Evolutionary conservation across 2,797 vertebrate species (phyloP).

Genomic region (Danio jaintianensis): DNA sequence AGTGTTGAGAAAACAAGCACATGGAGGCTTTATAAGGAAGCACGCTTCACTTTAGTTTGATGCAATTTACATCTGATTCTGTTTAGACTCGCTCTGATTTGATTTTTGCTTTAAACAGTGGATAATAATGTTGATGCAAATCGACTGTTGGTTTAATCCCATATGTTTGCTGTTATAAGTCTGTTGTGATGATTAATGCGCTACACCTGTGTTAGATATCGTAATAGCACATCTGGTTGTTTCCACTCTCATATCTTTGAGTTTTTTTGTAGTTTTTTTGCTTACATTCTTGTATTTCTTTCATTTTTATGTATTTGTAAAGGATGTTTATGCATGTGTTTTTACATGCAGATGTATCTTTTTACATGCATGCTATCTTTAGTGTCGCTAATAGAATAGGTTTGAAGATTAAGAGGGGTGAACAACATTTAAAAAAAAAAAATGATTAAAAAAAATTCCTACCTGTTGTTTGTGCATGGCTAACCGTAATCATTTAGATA

Average conservation of each 20-base stretch:
- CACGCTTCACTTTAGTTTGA: background rate
- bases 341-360: background rate
- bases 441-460: too few species aligned
- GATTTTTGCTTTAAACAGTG: background rate
- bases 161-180: background rate
- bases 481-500: background rate
- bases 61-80: background rate
- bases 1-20: constrained; percentile 30
- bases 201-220: background rate
- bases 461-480: background rate
- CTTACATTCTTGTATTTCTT: too few species aligned
- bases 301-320: background rate
- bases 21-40: constrained; percentile 15
- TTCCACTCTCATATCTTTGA: background rate
- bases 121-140: background rate
- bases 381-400: too few species aligned
- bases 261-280: background rate
- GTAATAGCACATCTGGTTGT: constrained; percentile 16
- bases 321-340: constrained; percentile 28
- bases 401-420: too few species aligned
- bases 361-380: too few species aligned
- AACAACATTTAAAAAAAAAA: too few species aligned
- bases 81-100: background rate
- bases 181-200: background rate
- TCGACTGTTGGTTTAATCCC: background rate